A percentile compares a stretch with the other conserved stretches of the same genome.
These are phyloP conservation scores for Oligia latruncula DNA, from an alignment of 2,888 invertebrate genomes.

Conservation along the genomic window DNA sequence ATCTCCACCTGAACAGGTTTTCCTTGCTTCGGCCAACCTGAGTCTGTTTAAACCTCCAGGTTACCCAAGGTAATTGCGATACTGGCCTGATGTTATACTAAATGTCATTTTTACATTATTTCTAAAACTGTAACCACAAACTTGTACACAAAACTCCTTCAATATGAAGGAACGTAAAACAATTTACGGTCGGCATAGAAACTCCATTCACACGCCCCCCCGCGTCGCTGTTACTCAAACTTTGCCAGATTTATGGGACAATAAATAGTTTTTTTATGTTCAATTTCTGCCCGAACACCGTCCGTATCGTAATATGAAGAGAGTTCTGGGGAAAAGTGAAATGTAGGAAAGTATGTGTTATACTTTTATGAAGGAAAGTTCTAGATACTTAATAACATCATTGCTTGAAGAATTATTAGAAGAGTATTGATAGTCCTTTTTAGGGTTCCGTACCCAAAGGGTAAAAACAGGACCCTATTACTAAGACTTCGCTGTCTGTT, in stretches of 20 bases:
- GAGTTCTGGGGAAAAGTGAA: conserved; percentile 31
- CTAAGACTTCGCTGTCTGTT: no score
- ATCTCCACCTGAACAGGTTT: neutral
- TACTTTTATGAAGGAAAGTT: conserved; percentile 25
- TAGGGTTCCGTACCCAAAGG: no score
- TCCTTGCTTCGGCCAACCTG: neutral
- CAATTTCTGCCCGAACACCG: conserved; percentile 49
- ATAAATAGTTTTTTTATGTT: conserved; percentile 66
- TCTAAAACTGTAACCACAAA: conserved; percentile 7
- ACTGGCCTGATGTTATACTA: neutral
- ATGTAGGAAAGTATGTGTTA: conserved; percentile 23
- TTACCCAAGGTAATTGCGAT: neutral
- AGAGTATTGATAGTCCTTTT: neutral
- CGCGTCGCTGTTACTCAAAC: conserved; percentile 56
- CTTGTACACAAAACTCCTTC: conserved; percentile 1
- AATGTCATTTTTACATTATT: neutral
- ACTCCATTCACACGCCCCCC: conserved; percentile 47
- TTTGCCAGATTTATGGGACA: conserved; percentile 60
- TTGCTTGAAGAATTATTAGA: neutral
- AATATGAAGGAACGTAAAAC: conserved; percentile 32
- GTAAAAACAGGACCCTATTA: no score
- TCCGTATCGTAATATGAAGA: conserved; percentile 27
- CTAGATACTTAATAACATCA: neutral
- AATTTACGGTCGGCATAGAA: conserved; percentile 41
- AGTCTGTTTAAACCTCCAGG: neutral